These are phyloP conservation scores for Tipula confusa DNA, from an alignment of 2,888 invertebrate genomes.

Conservation along the genomic window DNA sequence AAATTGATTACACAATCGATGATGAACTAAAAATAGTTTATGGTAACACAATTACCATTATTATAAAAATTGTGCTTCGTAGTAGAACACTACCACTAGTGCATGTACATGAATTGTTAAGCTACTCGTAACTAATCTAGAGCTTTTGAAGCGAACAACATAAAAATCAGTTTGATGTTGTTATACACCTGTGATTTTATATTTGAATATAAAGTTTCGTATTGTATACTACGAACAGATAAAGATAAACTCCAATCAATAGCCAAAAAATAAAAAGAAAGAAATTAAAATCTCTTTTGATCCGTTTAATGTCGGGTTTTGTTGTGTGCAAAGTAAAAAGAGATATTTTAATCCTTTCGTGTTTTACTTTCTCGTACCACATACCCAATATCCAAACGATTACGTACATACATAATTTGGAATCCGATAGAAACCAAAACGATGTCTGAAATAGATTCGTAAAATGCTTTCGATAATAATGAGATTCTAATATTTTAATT, in stretches of 20 bases:
- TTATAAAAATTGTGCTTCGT: neutral
- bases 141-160: neutral
- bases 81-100: neutral
- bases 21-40: neutral
- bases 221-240: neutral
- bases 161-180: neutral
- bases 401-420: neutral
- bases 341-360: neutral
- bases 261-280: neutral
- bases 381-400: no score
- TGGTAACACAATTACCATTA: neutral
- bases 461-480: neutral
- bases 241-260: neutral
- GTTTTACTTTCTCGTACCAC: no score
- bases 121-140: neutral
- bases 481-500: neutral
- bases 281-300: neutral
- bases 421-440: neutral
- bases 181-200: neutral
- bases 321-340: neutral
- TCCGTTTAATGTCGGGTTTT: neutral
- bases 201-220: neutral
- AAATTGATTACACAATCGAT: neutral
- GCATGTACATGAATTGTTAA: neutral
- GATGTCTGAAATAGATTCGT: neutral